These are phyloP conservation scores for Tenthredo amoena DNA, from an alignment of 2,888 invertebrate species.

Conservation along the genomic window DNA sequence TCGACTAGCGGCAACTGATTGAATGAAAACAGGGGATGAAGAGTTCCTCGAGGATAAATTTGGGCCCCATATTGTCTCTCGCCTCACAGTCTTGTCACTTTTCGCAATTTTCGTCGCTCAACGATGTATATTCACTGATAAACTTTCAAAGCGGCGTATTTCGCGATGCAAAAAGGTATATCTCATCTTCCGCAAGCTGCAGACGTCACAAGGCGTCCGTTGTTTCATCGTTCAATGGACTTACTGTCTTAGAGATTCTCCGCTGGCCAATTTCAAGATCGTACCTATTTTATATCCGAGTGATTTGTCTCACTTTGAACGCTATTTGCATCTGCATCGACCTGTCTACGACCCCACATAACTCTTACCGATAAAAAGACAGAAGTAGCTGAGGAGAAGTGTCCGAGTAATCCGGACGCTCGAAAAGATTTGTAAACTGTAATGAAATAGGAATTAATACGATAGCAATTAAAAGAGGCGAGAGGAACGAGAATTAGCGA, in stretches of 20 bases:
- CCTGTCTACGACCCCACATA: background rate
- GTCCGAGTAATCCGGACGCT: too few relatives aligned
- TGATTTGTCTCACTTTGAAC: background rate
- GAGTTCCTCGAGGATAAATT: background rate
- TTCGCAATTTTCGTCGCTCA: background rate
- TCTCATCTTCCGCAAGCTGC: background rate
- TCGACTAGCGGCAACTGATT: background rate
- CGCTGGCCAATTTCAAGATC: background rate
- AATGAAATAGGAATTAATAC: too few relatives aligned
- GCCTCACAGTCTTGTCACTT: background rate
- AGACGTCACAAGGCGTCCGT: background rate
- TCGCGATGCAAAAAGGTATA: background rate
- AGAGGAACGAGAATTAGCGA: background rate
- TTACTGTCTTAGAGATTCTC: background rate
- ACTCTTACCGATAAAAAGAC: background rate
- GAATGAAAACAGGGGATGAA: background rate
- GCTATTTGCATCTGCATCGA: background rate
- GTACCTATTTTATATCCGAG: background rate
- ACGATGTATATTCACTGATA: background rate
- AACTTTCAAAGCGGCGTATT: background rate
- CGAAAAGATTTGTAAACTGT: too few relatives aligned
- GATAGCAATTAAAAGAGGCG: too few relatives aligned
- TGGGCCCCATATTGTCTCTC: background rate
- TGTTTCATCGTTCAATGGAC: constrained; percentile 4
- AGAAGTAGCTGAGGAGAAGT: background rate